Evolutionary conservation across 2,888 invertebrate species (phyloP).

Genomic region (Beris morrisii): DNA sequence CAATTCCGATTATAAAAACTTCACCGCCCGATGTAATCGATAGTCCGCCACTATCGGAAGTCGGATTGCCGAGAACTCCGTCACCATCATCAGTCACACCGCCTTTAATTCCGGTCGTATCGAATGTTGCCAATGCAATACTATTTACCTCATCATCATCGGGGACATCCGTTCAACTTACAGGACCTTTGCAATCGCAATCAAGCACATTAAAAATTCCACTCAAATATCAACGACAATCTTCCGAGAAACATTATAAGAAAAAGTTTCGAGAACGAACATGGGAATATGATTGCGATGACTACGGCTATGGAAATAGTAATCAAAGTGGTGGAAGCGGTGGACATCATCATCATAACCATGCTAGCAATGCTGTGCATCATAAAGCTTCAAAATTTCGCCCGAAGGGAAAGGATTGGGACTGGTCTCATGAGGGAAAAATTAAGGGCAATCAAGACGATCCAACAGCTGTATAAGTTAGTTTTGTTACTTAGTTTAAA

Average conservation of each 20-base stretch:
- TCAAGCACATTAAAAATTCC: conserved; percentile 58
- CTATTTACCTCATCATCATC: conserved; percentile 15
- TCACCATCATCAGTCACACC: conserved; percentile 54
- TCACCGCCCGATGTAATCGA: conserved; percentile 57
- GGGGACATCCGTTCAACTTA: background rate
- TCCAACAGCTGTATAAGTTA: conserved; percentile 32
- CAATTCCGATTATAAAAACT: conserved; percentile 54
- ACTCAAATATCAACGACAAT: conserved; percentile 64
- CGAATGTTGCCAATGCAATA: conserved; percentile 5
- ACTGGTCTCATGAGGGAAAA: conserved; percentile 60
- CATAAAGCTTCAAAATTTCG: conserved; percentile 67
- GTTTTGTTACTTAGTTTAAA: conserved; percentile 3
- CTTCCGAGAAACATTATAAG: conserved; percentile 73
- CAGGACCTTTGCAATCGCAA: conserved; percentile 32
- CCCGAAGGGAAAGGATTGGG: conserved; percentile 74
- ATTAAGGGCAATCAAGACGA: conserved; percentile 39
- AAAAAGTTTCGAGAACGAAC: conserved; percentile 82
- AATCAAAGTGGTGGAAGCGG: conserved; percentile 30
- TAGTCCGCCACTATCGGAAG: conserved; percentile 59
- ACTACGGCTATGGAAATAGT: conserved; percentile 46
- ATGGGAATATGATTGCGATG: conserved; percentile 61
- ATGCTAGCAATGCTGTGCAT: conserved; percentile 49
- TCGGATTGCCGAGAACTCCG: conserved; percentile 54
- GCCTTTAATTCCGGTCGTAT: conserved; percentile 40
- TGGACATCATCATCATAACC: conserved; percentile 17